A percentile compares a stretch with the other conserved stretches of the same genome.
Evolutionary conservation across 2,113 vertebrate genomes (phyloP).

Genomic region (Genyomyrus donnyi): DNA sequence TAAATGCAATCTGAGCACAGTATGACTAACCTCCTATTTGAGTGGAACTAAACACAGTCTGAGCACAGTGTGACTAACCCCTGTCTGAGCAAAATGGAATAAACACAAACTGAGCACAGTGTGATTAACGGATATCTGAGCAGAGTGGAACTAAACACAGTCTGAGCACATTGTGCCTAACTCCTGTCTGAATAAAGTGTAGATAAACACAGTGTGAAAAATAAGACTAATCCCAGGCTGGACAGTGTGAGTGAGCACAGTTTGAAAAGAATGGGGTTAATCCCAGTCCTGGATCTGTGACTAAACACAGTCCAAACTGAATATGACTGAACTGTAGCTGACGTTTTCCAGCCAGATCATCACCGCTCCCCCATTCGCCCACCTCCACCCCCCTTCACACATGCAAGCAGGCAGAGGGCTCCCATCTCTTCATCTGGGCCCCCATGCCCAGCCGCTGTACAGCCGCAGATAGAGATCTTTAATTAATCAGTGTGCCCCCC

Average conservation of each 20-base stretch:
- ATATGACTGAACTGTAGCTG: neutral
- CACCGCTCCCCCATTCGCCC: neutral
- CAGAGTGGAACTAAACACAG: neutral
- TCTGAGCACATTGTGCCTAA: neutral
- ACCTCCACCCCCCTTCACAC: neutral
- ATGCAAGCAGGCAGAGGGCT: neutral
- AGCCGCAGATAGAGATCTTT: slow-evolving; percentile 17
- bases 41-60: neutral
- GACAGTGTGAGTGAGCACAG: neutral
- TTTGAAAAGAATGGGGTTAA: neutral
- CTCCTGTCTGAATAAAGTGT: neutral
- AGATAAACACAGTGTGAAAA: neutral
- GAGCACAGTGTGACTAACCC: neutral
- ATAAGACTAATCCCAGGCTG: neutral
- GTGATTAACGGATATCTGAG: neutral
- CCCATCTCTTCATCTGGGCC: neutral
- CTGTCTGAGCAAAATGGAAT: neutral
- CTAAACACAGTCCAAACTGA: neutral
- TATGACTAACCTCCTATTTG: neutral
- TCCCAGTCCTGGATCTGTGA: neutral
- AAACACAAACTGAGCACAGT: neutral
- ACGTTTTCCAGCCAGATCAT: neutral
- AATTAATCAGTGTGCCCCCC: slow-evolving; percentile 14
- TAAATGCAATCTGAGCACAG: neutral
- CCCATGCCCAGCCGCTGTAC: neutral